Evolutionary conservation across 2,888 invertebrate species (phyloP).

Genomic region (Synergus laeviventris): DNA sequence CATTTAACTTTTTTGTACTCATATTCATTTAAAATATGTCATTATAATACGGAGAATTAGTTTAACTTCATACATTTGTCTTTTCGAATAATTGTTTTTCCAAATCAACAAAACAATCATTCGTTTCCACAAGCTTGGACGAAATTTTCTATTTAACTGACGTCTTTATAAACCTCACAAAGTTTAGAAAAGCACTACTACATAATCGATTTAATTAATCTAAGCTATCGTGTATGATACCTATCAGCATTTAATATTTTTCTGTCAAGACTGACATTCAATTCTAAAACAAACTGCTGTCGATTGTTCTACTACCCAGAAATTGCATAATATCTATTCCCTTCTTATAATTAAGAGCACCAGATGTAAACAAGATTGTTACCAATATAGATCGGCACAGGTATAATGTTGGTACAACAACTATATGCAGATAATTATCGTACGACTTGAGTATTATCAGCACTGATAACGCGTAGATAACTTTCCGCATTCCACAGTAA

Average conservation of each 20-base stretch:
- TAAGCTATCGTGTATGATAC: too few relatives aligned
- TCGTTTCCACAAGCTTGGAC: too few relatives aligned
- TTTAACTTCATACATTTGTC: not conserved
- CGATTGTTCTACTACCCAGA: conserved; percentile 10
- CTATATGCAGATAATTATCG: conserved; percentile 4
- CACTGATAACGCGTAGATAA: conserved; percentile 5
- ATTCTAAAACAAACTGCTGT: not conserved
- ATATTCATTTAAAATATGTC: not conserved
- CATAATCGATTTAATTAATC: too few relatives aligned
- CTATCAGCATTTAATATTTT: too few relatives aligned
- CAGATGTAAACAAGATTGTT: not conserved
- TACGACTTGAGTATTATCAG: conserved; percentile 12
- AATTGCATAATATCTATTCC: not conserved
- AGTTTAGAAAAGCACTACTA: too few relatives aligned
- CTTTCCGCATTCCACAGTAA: conserved; percentile 23
- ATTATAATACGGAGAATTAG: not conserved
- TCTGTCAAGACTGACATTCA: too few relatives aligned
- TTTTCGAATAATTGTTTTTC: not conserved
- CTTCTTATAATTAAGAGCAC: not conserved
- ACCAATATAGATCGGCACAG: not conserved
- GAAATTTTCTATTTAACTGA: too few relatives aligned
- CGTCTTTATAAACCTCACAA: too few relatives aligned
- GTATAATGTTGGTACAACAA: not conserved
- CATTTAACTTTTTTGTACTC: not conserved
- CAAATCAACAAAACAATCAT: too few relatives aligned